Percentiles rank a stretch among this genome's conserved stretches.
Conservation (phyloP, 2,888 invertebrate genomes). For the Kryphioiulus occultus region DNA sequence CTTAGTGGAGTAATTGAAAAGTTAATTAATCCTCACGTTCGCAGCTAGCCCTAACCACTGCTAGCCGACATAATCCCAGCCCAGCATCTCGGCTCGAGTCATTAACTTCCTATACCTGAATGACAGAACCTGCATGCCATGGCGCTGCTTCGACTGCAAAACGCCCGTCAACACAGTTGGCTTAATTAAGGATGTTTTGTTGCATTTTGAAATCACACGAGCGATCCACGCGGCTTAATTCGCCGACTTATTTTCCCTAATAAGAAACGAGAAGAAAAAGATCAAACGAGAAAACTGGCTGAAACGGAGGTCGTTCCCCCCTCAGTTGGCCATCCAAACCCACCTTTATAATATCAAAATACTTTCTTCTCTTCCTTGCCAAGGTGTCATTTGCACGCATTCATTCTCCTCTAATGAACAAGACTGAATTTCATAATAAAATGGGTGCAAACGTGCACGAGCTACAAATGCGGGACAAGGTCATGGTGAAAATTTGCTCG, state of each 20-base stretch:
- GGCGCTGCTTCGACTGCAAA: background rate
- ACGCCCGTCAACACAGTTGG: conserved; percentile 13
- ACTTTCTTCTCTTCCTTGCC: conserved; percentile 13
- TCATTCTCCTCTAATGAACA: background rate
- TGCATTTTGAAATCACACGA: background rate
- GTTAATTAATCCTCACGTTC: conserved; percentile 24
- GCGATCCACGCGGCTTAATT: background rate
- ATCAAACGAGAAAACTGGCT: background rate
- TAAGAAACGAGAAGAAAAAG: background rate
- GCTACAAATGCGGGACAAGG: conserved; percentile 15
- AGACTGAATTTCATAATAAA: background rate
- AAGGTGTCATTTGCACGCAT: conserved; percentile 30
- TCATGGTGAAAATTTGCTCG: background rate
- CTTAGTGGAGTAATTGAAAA: conserved; percentile 32
- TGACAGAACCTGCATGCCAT: background rate
- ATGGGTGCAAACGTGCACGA: conserved; percentile 13
- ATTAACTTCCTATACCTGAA: conserved; percentile 1
- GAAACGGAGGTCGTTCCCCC: background rate
- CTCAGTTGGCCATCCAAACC: conserved; percentile 8
- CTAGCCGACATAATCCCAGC: background rate
- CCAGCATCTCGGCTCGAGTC: conserved; percentile 5
- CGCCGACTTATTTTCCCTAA: background rate
- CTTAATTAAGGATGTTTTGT: conserved; percentile 15
- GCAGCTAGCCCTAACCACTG: conserved; percentile 16
- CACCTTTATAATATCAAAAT: conserved; percentile 29